Evolutionary conservation across 2,888 invertebrate genomes (phyloP), one percentile per base, ranked within the genome.

Genomic region (Sthenelais limicola): DNA sequence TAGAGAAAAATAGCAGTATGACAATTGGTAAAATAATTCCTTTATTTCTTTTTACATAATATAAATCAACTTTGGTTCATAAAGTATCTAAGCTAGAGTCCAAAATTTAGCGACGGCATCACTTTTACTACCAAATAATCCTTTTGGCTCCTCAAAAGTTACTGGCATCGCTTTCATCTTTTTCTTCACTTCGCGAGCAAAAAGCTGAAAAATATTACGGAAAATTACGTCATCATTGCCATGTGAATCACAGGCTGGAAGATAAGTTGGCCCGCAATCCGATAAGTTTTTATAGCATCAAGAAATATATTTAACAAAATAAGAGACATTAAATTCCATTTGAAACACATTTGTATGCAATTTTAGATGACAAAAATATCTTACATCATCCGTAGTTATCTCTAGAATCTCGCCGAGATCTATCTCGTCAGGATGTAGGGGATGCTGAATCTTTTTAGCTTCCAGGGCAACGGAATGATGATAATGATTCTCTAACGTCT

Each of bases 171-270:
- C 91, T 84, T 93, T 93, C 80, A 92, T 91, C 77, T 92, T 91
- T 83, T 92, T 93, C 82, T 92, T 92, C 26, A 93, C 89, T 87
- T 95, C 95, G 58, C 91, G 91, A 81, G 94, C 93, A 82, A 94
- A 94, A 33, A 94, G 90, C 91, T 93, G 90, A 15, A 87, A 85
- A 51, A 68, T 32, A 78, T 72, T 75, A 33, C 12, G 26, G 12
- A 51, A 51, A 51, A 9, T 9, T 51, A 15, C 9, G 43, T 43
- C 43, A 43, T 43, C 12, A 43, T 18, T 43, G 43, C n/a, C n/a
- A n/a, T n/a, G n/a, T n/a, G n/a, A n/a, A n/a, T n/a, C n/a, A n/a
- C n/a, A n/a, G n/a, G n/a, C n/a, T n/a, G n/a, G n/a, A n/a, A n/a
- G n/a, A n/a, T n/a, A n/a, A n/a, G n/a, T n/a, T n/a, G n/a, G n/a